Evolutionary conservation across 2,797 vertebrate genomes (phyloP), one percentile per base, ranked within the genome.

Genomic region (Dermochelys coriacea): DNA sequence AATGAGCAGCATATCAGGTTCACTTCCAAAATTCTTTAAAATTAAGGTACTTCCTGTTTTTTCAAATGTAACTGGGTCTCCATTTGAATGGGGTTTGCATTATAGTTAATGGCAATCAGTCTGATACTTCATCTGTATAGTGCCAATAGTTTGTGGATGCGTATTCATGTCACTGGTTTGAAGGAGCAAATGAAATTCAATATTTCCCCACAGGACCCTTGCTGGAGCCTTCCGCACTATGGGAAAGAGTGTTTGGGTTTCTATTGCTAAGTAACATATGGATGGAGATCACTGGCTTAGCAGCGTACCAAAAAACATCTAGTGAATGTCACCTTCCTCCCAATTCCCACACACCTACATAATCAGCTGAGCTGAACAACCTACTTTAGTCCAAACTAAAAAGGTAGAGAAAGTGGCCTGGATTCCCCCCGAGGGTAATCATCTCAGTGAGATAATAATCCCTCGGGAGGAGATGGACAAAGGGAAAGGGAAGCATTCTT

Each of bases 221-320:
- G 71, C 87, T 84, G 90, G 88, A 93, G 84, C 84, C 88, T 89
- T 87, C 87, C 83, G 1, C 45, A 6, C 80, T 93, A 51, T 88
- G 80, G 92, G 88, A 68, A 68, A 68, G 84, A 85, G 31, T 91
- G 80, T 93, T 95, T 92, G 92, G 79, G 25, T 90, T 82, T 89
- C 4, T 92, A 87, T 91, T 93, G 93, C 94, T 97, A 19, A 84
- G 93, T 82, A 75, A 81, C 55, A 27, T 54, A 87, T 86, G 15
- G 52, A 90, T 37, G 80, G 68, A 84, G 79, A 91, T 82, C 68
- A 21, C 37, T 71, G 68, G 37, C 68, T 71, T 41, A 71, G 19
- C 37, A 23, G 34, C 1, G 3, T 19, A 18, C 61, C 61, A 68
- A 61, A 92, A 92, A 92, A 6, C 88, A 59, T 34, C 68, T 87